Evolutionary conservation across 2,797 vertebrate species (phyloP).

Genomic region (Podarcis siculus): DNA sequence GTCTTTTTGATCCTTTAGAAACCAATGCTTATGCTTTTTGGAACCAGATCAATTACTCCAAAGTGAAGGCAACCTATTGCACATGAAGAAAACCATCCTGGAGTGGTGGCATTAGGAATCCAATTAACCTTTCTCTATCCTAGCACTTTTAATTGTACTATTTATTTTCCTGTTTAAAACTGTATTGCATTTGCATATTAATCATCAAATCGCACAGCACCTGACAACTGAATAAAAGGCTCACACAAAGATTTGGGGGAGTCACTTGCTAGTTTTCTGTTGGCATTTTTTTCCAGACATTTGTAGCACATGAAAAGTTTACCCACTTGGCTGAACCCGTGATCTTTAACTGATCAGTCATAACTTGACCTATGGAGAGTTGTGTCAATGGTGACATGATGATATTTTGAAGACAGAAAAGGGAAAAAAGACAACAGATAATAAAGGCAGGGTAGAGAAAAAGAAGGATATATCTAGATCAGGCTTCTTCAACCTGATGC

Average conservation of each 20-base stretch:
- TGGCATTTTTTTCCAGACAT: neutral
- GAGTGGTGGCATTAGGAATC: conserved; percentile 52
- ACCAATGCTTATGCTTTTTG: conserved; percentile 62
- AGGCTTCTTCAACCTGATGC: too few relatives aligned
- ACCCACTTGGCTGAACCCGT: neutral
- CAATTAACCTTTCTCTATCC: conserved; percentile 56
- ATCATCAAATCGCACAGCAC: conserved; percentile 62
- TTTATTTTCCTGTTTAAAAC: conserved; percentile 58
- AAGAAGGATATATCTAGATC: neutral
- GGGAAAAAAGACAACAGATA: too few relatives aligned
- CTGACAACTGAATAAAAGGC: conserved; percentile 47
- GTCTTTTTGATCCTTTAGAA: conserved; percentile 68
- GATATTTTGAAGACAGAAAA: neutral
- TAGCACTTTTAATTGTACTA: conserved; percentile 67
- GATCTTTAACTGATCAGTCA: neutral
- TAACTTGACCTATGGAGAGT: neutral
- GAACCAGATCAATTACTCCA: conserved; percentile 65
- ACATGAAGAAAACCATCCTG: conserved; percentile 52
- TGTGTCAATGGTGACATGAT: neutral
- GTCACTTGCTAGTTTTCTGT: neutral
- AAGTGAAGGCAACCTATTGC: conserved; percentile 54
- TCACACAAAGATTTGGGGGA: conserved; percentile 59
- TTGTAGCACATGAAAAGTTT: neutral
- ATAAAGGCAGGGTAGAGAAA: neutral
- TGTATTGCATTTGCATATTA: conserved; percentile 56